Base-by-base conservation (phyloP, 2,797 vertebrate genomes). In the Hemibagrus guttatus region DNA sequence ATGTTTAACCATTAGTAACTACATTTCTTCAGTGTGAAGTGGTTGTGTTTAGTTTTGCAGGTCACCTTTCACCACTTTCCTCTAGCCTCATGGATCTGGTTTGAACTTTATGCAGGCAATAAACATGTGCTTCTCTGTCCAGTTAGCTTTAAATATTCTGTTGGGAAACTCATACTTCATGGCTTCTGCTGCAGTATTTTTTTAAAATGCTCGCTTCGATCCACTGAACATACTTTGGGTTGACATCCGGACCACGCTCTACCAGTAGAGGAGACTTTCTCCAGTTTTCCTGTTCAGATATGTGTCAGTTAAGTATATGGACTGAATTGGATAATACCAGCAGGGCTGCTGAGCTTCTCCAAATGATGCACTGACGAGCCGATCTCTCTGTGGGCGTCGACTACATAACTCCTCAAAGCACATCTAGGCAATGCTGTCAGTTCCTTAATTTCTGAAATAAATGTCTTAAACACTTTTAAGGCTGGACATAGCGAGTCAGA, bases 311-410 rank as follows among this genome's bases (percentile, higher is more conserved):
- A 81, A 72, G 85, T 76, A 71, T 76, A 76, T 63, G 72, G 80
- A 14, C 69, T 87, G 74, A 82, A 85, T 72, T 83, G 86, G 71
- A 89, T 88, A 83, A 80, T 59, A 82, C 74, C 87, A 87, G n/a
- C 72, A 88, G 81, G 87, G 54, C 84, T 56, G 69, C 28, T 86
- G 63, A 86, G 56, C 81, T 87, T 64, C 61, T 17, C 81, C 89
- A 86, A 86, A 88, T 88, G 87, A 89, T 87, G 90, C 64, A 19
- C 84, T 84, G 79, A 86, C 81, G 80, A 79, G 69, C 66, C 58
- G 16, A 13, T 72, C 85, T 78, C 75, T 56, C 72, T 46, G 80
- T 86, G 85, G 89, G 84, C 35, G 81, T 72, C 4, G 23, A 52
- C 88, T 88, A 68, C 17, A 59, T 87, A 89, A 89, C 85, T 17